These are phyloP conservation scores for Chymomyza costata DNA, from an alignment of 1,140 invertebrate genomes.

Conservation along the genomic window DNA sequence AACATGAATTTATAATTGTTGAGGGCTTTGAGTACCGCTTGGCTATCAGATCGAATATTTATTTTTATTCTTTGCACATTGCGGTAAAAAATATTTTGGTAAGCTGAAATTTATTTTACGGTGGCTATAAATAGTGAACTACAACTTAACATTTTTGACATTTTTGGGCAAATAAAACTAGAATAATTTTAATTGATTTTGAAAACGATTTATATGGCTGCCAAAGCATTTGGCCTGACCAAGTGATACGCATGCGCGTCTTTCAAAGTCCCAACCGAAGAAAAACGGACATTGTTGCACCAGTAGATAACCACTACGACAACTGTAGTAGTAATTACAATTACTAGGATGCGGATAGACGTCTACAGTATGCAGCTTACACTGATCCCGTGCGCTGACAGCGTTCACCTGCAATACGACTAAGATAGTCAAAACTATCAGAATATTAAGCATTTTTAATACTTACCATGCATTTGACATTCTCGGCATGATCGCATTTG, in stretches of 20 bases:
- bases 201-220: neutral
- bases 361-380: slow-evolving; percentile 48
- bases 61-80: too few relatives aligned
- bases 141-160: too few relatives aligned
- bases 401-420: slow-evolving; percentile 23
- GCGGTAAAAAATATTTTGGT: too few relatives aligned
- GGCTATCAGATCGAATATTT: too few relatives aligned
- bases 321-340: slow-evolving; percentile 67
- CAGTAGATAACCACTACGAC: slow-evolving; percentile 49
- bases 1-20: too few relatives aligned
- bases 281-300: slow-evolving; percentile 65
- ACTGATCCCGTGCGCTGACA: slow-evolving; percentile 47
- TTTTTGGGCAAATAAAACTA: neutral
- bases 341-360: slow-evolving; percentile 62
- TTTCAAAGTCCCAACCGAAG: slow-evolving; percentile 62
- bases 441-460: neutral
- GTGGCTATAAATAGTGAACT: too few relatives aligned
- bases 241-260: slow-evolving; percentile 47
- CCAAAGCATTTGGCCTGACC: slow-evolving; percentile 54
- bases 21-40: too few relatives aligned
- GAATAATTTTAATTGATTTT: slow-evolving; percentile 2
- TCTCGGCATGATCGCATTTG: slow-evolving; percentile 64
- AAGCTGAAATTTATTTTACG: too few relatives aligned
- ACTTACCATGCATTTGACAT: slow-evolving; percentile 56
- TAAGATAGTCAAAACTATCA: neutral